These are phyloP conservation scores for Ostrea edulis DNA, from an alignment of 1,140 invertebrate genomes.

Conservation along the genomic window DNA sequence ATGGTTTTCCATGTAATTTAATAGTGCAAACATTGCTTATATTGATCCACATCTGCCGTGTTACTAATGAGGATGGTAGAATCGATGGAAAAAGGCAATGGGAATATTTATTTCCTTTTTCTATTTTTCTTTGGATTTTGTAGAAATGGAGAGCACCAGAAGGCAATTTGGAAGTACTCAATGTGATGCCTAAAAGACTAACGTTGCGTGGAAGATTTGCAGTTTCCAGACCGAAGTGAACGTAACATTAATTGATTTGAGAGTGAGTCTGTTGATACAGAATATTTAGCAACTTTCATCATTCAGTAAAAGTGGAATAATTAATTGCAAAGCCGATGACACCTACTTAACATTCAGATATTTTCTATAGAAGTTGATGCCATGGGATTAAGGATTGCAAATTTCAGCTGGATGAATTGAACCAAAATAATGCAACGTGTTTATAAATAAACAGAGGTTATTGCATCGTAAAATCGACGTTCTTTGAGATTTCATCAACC, in stretches of 20 bases:
- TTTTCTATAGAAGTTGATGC: neutral
- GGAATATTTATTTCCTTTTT: neutral
- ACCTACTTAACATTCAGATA: neutral
- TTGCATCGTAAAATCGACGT: neutral
- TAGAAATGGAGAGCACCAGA: neutral
- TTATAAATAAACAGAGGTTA: neutral
- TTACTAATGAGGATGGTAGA: neutral
- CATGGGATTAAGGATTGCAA: neutral
- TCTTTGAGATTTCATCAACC: neutral
- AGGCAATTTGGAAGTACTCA: neutral
- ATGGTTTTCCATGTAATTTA: neutral
- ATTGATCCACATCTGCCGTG: neutral
- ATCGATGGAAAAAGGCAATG: neutral
- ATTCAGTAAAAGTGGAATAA: neutral
- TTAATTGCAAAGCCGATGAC: neutral
- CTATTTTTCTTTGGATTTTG: neutral
- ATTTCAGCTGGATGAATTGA: constrained; percentile 2
- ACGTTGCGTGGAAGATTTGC: too few relatives aligned
- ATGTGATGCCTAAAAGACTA: neutral
- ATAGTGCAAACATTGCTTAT: neutral
- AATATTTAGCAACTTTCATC: neutral
- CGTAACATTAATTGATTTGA: too few relatives aligned
- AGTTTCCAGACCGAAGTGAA: too few relatives aligned
- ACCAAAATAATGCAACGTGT: neutral
- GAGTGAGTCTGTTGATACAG: too few relatives aligned